Evolutionary conservation across 2,888 invertebrate species (phyloP), one percentile per base, ranked within the genome.

Genomic region (Horisme vitalbata): DNA sequence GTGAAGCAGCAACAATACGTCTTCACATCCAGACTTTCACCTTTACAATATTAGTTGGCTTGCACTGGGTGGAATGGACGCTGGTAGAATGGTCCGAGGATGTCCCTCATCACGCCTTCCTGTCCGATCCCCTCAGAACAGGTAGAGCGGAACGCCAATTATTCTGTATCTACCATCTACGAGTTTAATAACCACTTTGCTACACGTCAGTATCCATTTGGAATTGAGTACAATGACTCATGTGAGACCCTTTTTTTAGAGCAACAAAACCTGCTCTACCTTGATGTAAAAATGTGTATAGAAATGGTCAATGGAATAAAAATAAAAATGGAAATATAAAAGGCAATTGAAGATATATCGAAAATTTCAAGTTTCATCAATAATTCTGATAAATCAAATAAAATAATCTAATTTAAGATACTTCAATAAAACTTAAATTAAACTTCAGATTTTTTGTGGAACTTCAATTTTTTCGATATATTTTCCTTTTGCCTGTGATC

Each of bases 111-210:
- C 47, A 45, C 33, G 48, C 24, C 52, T 47, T 59, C 59, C 59
- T 54, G 59, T 59, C 56, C 56, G 9, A 46, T 44, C 58, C 58
- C 52, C 44, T 30, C 43, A 6, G 38, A 31, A 24, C 51, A 52
- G 53, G 33, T 45, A 54, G 59, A 59, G 48, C 59, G 56, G 26
- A 55, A 56, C 52, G 41, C 15, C 52, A 56, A 56, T 59, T 49
- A 52, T 33, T 32, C 12, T 34, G 20, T 44, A 46, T 44, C 43
- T 41, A 47, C 31, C 28, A 44, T 45, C 41, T 45, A 45, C 13
- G 14, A 30, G 39, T 36, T 14, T 31, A 36, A 46, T 41, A 36
- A 35, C 26, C 23, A 14, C 21, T 32, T 26, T 23, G 34, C 18
- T 20, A 23, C 21, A 18, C 23, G 32, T 27, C 33, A 24, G 27